phyloP scores from a whole-genome alignment of 1,140 invertebrate species.

The Formica exsecta region DNA sequence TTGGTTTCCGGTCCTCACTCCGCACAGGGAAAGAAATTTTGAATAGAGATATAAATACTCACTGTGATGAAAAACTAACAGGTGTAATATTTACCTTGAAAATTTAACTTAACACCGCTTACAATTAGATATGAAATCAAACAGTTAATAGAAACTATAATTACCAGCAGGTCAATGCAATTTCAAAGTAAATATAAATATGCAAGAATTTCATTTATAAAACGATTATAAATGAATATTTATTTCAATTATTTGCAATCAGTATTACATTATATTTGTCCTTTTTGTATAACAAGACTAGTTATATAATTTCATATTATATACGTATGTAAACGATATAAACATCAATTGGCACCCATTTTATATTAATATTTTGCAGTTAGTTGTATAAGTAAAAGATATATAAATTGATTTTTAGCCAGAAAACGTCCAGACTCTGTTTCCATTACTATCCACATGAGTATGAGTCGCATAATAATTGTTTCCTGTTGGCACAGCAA shows the following conservation, averaged over 20 bases:
- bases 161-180: background rate
- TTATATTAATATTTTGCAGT: conserved; percentile 2
- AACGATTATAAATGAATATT: background rate
- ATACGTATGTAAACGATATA: background rate
- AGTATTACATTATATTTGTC: conserved; percentile 31
- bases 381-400: background rate
- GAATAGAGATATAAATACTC: too few species aligned
- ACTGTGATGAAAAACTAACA: too few species aligned
- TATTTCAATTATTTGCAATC: conserved; percentile 16
- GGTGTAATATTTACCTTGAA: too few species aligned
- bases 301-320: background rate
- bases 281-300: background rate
- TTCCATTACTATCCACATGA: conserved; percentile 75
- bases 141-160: background rate
- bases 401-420: conserved; percentile 62
- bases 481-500: conserved; percentile 60
- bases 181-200: background rate
- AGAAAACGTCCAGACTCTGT: conserved; percentile 82
- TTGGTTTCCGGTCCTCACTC: too few species aligned
- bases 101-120: too few species aligned
- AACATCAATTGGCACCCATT: conserved; percentile 3
- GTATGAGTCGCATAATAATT: conserved; percentile 80
- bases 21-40: too few species aligned
- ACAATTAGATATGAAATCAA: background rate
- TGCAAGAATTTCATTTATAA: background rate